Base-by-base conservation (phyloP, 2,888 invertebrate genomes). In the Lasius fuliginosus region DNA sequence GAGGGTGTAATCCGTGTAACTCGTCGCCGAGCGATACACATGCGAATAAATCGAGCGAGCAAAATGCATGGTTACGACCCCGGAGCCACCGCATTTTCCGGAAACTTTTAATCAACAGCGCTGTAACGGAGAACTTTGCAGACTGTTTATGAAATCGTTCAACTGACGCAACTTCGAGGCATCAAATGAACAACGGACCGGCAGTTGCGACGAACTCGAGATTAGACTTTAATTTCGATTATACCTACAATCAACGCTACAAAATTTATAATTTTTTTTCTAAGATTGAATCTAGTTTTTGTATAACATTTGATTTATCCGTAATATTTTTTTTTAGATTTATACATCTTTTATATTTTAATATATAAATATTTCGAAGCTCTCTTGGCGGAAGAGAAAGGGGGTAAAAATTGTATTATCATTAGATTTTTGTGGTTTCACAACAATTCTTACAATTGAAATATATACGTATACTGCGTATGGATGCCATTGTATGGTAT, bases 91-190 rank as follows among this genome's bases (percentile, higher is more conserved):
- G 77, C 85, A 62, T 86, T 84, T 75, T 64, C 67, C 82, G 65
- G 65, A 82, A 85, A 77, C 79, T 69, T 84, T 87, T 84, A 73
- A 84, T 87, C 77, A 84, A 82, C 84, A 73, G 40, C 36, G 53
- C 23, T 74, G 68, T 64, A 77, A 64, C 69, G 65, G 46, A 42
- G 30, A 82, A 86, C 67, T 65, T 86, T 30, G 73, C 67, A 60
- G 69, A 71, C 82, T 82, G 82, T 86, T 86, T 62, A 69, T 58
- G 76, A 87, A 87, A 82, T 18, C 87, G 73, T 56, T 53, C 62
- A 40, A 56, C 49, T 30, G 67, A 67, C n/a, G 42, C 56, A 42
- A 71, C 69, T 75, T 79, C 46, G 42, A 58, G 60, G 73, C 67
- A 83, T 73, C 82, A 49, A 36, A 75, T 64, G 81, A 65, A 75